Conservation (phyloP, 64 coral and sea anemone genomes). For the Stylophora pistillata region DNA sequence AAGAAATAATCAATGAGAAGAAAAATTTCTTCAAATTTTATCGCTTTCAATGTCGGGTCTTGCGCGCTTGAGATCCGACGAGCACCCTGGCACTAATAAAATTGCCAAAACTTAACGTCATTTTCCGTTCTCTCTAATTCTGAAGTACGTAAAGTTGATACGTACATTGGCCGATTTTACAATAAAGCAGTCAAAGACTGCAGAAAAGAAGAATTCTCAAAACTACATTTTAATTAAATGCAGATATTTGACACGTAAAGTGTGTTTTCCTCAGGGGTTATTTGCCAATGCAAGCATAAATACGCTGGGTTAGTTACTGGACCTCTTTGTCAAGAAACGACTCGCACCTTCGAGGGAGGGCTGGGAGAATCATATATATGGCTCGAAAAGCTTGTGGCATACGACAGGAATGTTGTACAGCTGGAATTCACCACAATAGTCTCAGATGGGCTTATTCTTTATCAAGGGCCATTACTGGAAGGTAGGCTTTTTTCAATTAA, state of each 20-base stretch:
- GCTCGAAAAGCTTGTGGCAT: slow-evolving; percentile 32
- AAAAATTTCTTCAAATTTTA: too few relatives aligned
- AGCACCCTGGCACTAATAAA: too few relatives aligned
- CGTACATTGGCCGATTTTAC: too few relatives aligned
- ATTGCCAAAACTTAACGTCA: too few relatives aligned
- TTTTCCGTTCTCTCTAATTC: too few relatives aligned
- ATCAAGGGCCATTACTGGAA: slow-evolving; percentile 71
- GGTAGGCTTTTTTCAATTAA: not conserved
- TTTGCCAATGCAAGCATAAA: slow-evolving; percentile 59
- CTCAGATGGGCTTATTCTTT: slow-evolving; percentile 72
- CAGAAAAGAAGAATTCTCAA: too few relatives aligned
- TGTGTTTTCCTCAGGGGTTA: slow-evolving; percentile 27
- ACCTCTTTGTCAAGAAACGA: slow-evolving; percentile 58
- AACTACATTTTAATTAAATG: too few relatives aligned
- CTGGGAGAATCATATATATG: slow-evolving; percentile 69
- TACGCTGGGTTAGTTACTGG: slow-evolving; percentile 16
- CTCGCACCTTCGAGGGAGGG: slow-evolving; percentile 63
- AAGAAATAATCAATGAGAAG: too few relatives aligned
- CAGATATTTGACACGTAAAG: not conserved
- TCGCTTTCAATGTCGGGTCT: not conserved
- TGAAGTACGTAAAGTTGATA: too few relatives aligned
- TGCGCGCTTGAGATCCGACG: too few relatives aligned
- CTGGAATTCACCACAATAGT: slow-evolving; percentile 76
- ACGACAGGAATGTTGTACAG: slow-evolving; percentile 54
- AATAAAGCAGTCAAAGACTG: too few relatives aligned